Evolutionary conservation across 2,888 invertebrate genomes (phyloP).

Genomic region (Leucoptera coffeella): DNA sequence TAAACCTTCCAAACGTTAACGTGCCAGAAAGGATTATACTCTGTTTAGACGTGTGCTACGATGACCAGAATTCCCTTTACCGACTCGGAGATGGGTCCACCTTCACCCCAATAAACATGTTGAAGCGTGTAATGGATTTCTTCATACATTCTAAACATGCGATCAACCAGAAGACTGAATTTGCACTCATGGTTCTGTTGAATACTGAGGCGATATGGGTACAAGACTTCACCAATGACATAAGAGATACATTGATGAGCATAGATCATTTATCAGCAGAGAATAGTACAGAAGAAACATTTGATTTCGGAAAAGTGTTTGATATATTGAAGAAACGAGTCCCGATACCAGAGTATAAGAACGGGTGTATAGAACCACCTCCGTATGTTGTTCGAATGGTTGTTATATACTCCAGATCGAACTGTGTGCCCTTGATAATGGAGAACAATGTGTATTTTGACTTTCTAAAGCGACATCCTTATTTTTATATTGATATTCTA

Average conservation of each 20-base stretch:
- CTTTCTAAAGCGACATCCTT: slow-evolving; percentile 47
- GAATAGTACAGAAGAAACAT: slow-evolving; percentile 41
- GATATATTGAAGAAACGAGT: slow-evolving; percentile 45
- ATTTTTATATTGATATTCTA: slow-evolving; percentile 64
- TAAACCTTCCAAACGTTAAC: slow-evolving; percentile 43
- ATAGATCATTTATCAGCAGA: slow-evolving; percentile 50
- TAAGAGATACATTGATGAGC: slow-evolving; percentile 47
- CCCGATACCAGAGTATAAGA: slow-evolving; percentile 34
- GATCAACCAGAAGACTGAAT: slow-evolving; percentile 57
- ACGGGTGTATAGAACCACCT: slow-evolving; percentile 39
- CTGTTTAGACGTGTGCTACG: slow-evolving; percentile 56
- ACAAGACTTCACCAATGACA: slow-evolving; percentile 58
- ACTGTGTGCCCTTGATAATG: slow-evolving; percentile 54
- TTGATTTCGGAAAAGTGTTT: slow-evolving; percentile 53
- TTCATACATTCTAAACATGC: slow-evolving; percentile 57
- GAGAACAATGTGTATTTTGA: slow-evolving; percentile 33
- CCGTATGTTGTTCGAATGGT: slow-evolving; percentile 56
- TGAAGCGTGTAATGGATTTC: slow-evolving; percentile 56
- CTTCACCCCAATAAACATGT: slow-evolving; percentile 53
- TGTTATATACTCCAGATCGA: slow-evolving; percentile 63
- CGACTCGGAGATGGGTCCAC: slow-evolving; percentile 46
- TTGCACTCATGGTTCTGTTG: slow-evolving; percentile 54
- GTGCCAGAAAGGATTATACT: slow-evolving; percentile 58
- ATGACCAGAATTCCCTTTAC: slow-evolving; percentile 47
- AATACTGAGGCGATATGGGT: slow-evolving; percentile 46